Conservation (phyloP, 2,113 vertebrate species). For the Hypocryptadius cinnamomeus region DNA sequence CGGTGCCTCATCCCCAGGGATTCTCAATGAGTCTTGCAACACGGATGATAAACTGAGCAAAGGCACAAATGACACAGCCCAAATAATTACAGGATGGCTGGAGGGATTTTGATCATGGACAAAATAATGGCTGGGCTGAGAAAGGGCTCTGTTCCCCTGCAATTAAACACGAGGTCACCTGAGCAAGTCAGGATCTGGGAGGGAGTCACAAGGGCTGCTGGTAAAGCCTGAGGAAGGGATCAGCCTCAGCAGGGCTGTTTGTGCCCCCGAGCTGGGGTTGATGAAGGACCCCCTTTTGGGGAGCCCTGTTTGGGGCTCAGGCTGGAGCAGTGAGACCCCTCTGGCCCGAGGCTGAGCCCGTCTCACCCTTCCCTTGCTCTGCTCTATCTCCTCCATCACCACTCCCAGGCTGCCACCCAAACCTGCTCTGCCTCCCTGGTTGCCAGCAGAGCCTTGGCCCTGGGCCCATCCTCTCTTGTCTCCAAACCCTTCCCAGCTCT, state of each 20-base stretch:
- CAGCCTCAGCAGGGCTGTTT: background rate
- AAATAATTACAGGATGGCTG: background rate
- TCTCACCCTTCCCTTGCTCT: background rate
- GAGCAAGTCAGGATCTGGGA: background rate
- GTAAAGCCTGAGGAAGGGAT: background rate
- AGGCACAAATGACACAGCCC: background rate
- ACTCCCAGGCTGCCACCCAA: background rate
- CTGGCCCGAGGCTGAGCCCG: background rate
- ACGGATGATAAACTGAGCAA: background rate
- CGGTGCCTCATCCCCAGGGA: background rate
- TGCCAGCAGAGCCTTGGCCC: background rate
- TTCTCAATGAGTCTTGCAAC: background rate
- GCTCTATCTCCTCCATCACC: background rate
- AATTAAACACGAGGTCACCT: background rate
- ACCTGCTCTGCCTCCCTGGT: background rate
- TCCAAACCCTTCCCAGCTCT: background rate
- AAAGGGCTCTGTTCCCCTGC: background rate
- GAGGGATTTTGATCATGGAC: background rate
- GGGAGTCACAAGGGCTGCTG: background rate
- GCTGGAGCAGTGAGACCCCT: rapidly evolving
- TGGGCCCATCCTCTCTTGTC: rapidly evolving
- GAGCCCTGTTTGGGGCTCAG: background rate
- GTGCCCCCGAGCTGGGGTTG: background rate
- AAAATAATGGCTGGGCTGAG: background rate
- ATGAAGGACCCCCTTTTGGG: background rate